These are phyloP conservation scores for Nemurella pictetii DNA, from an alignment of 2,888 invertebrate genomes.

Conservation along the genomic window DNA sequence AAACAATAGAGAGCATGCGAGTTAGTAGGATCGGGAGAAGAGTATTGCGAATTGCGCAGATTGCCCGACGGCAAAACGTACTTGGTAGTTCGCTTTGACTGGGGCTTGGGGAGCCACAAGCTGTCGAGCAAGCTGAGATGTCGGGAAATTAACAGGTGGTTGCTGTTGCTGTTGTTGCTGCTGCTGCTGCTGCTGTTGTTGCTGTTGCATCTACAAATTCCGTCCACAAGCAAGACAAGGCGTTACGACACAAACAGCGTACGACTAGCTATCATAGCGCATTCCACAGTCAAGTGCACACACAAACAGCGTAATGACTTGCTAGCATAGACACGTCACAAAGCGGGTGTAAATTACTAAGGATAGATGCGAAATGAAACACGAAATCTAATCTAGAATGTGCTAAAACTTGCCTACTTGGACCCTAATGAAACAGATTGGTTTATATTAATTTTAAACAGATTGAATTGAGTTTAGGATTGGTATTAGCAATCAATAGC, in stretches of 20 bases:
- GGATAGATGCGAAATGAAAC: too few relatives aligned
- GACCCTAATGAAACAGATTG: too few relatives aligned
- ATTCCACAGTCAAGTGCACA: neutral
- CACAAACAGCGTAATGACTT: neutral
- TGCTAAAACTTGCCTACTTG: too few relatives aligned
- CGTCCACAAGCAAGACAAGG: slow-evolving; percentile 33
- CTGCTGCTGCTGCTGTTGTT: neutral
- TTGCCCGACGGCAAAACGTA: slow-evolving; percentile 40
- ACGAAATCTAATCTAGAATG: too few relatives aligned
- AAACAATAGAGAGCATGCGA: neutral
- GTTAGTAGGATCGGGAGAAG: neutral
- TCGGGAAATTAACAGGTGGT: slow-evolving; percentile 49
- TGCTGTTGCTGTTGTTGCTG: slow-evolving; percentile 11
- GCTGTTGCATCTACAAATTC: slow-evolving; percentile 44
- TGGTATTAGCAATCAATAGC: too few relatives aligned
- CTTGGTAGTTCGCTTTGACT: slow-evolving; percentile 43
- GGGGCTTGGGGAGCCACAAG: slow-evolving; percentile 58
- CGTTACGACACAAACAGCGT: slow-evolving; percentile 12
- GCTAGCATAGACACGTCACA: too few relatives aligned
- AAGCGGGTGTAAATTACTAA: neutral
- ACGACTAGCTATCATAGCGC: neutral
- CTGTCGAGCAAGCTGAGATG: slow-evolving; percentile 64
- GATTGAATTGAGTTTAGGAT: too few relatives aligned
- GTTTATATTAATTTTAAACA: too few relatives aligned
- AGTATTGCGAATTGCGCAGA: too few relatives aligned